Evolutionary conservation across 2,888 invertebrate genomes (phyloP).

Genomic region (Melanotus villosus): DNA sequence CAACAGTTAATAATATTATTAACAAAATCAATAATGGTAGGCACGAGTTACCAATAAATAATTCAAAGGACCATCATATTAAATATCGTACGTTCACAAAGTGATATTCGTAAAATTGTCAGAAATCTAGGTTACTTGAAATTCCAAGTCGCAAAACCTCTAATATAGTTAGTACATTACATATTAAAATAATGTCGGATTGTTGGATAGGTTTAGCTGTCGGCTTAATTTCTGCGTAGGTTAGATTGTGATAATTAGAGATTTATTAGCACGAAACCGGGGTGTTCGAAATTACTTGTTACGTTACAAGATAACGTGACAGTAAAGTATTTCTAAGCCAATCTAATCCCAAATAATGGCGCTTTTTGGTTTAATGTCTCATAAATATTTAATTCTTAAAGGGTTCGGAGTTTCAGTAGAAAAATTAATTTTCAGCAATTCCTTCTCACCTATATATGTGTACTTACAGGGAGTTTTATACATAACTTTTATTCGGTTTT

Average conservation of each 20-base stretch:
- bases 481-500: not conserved
- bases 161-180: not conserved
- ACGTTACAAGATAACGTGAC: constrained; percentile 11
- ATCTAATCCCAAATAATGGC: constrained; percentile 29
- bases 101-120: too few relatives aligned
- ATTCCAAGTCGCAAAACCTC: too few relatives aligned
- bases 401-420: not conserved
- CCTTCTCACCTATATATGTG: not conserved
- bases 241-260: constrained; percentile 28
- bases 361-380: constrained; percentile 24
- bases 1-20: too few relatives aligned
- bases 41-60: too few relatives aligned
- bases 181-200: constrained; percentile 15
- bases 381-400: constrained; percentile 29
- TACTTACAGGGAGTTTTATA: not conserved
- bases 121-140: too few relatives aligned
- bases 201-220: constrained; percentile 5
- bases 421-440: constrained; percentile 7
- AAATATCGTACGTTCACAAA: too few relatives aligned
- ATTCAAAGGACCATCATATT: too few relatives aligned
- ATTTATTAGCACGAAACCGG: constrained; percentile 23
- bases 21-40: too few relatives aligned
- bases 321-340: constrained; percentile 23
- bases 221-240: constrained; percentile 12
- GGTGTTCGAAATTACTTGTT: constrained; percentile 23